Evolutionary conservation across 2,797 vertebrate species (phyloP).

Genomic region (Gymnoscopelus microlampas): DNA sequence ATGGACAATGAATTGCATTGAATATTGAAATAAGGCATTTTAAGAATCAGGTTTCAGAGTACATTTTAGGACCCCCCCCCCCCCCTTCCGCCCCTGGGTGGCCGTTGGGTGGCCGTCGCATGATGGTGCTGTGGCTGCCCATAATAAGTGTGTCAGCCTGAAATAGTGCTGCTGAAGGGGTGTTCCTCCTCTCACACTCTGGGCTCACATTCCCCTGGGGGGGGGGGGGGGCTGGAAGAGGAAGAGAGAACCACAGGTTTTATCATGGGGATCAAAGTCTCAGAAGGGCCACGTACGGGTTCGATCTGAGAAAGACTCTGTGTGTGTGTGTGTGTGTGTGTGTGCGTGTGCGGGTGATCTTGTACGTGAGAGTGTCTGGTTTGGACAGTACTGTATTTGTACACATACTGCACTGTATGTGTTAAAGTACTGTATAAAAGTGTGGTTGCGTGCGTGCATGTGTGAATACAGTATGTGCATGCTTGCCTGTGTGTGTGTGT

Average conservation of each 20-base stretch:
- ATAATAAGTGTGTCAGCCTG: constrained; percentile 57
- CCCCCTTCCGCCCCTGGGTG: no score
- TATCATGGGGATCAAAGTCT: constrained; percentile 33
- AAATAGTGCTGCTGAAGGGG: constrained; percentile 53
- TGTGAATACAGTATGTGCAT: no score
- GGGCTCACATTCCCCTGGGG: constrained; percentile 40
- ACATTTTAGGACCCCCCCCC: no score
- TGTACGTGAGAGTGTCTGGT: no score
- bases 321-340: neutral
- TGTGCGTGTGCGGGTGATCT: neutral
- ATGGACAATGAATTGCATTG: no score
- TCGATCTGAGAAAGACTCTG: neutral
- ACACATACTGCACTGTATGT: no score
- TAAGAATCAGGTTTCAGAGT: no score
- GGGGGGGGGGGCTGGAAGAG: constrained; percentile 39
- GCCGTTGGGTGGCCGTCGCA: neutral
- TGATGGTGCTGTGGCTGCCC: constrained; percentile 46
- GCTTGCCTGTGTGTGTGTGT: no score
- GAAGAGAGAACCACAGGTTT: constrained; percentile 18
- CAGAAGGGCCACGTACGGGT: neutral
- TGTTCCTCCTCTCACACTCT: constrained; percentile 42
- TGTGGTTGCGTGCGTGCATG: no score
- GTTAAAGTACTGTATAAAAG: no score
- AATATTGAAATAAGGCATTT: no score
- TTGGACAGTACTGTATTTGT: no score